Base-by-base conservation (phyloP, 1,140 invertebrate genomes). In the Tetramorium simillimum region DNA sequence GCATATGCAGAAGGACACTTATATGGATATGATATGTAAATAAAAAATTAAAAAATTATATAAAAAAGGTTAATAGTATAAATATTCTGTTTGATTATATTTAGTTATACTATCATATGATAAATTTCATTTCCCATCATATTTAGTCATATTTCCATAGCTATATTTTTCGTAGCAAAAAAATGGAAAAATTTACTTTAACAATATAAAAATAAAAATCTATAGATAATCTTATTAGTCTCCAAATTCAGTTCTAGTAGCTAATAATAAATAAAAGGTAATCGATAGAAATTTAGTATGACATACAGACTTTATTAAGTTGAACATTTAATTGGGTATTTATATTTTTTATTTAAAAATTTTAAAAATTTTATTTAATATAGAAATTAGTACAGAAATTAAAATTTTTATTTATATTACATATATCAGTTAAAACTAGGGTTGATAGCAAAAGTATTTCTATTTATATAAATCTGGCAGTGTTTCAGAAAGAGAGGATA, bases 1-100 rank as follows among this genome's bases (percentile, higher is more conserved):
- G 97, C 98, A 0, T 98, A 97, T 92, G 95, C 96, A 87, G 98
- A 99, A 93, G 97, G 96, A 12, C 95, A 96, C 89, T 96, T 97
- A 91, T 98, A 98, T 95, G 98, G 98, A 28, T 99, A 99, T 56
- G 43, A 80, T 95, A 14, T 14, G n/a, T 67, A 85, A 53, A 67
- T 12, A 62, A 33, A 33, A 33, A 33, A 1, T 80, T 58, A 69
- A 43, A 65, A 78, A 40, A 53, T 62, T 24, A 46, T 84, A 16
- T 65, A 33, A 37, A 9, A 51, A 5, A 81, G 18, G 46, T 53
- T 46, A 53, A 21, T 70, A 18, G 43, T 84, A 73, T 43, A 56
- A 33, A 33, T 73, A 24, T 72, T 53, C 7, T 69, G 12, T 56
- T 70, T 33, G 24, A 60, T 49, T 46, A 73, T 21, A 60, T 73